Percentiles rank a stretch among this genome's conserved stretches.
phyloP scores from a whole-genome alignment of 2,888 invertebrate species.

The Megastigmus dorsalis region DNA sequence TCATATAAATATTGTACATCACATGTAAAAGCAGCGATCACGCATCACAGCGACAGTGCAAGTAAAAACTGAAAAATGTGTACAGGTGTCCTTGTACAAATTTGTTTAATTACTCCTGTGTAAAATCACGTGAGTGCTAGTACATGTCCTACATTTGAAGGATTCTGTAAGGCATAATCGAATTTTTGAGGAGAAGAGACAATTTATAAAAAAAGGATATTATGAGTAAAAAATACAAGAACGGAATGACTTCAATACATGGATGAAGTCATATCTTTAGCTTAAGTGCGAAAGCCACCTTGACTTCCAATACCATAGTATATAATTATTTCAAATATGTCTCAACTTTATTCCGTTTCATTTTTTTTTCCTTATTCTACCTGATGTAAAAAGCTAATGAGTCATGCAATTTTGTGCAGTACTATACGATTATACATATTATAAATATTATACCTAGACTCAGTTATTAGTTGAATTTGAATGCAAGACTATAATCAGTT shows the following conservation, averaged over 20 bases:
- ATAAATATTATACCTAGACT: constrained; percentile 15
- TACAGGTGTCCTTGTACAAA: constrained; percentile 20
- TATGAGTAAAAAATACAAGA: constrained; percentile 9
- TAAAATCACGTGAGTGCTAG: constrained; percentile 27
- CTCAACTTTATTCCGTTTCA: constrained; percentile 28
- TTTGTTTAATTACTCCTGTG: constrained; percentile 31
- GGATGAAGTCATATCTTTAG: constrained; percentile 26
- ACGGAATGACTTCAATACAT: constrained; percentile 9
- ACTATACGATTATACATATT: constrained; percentile 11
- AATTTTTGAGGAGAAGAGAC: constrained; percentile 1
- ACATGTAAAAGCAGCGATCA: no score
- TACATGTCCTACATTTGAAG: constrained; percentile 18
- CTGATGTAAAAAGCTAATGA: neutral
- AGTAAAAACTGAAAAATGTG: neutral
- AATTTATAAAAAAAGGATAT: neutral
- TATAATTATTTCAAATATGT: constrained; percentile 36
- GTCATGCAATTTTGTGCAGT: constrained; percentile 14
- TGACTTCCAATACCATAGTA: constrained; percentile 52
- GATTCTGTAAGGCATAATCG: constrained; percentile 28
- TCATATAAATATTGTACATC: constrained; percentile 46
- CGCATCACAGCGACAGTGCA: constrained; percentile 28
- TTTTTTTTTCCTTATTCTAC: constrained; percentile 2
- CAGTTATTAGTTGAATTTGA: constrained; percentile 18
- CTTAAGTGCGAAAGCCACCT: constrained; percentile 46
- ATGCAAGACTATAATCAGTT: constrained; percentile 12